Evolutionary conservation across 2,888 invertebrate species (phyloP).

Genomic region (Lissocephala sabroskyi): DNA sequence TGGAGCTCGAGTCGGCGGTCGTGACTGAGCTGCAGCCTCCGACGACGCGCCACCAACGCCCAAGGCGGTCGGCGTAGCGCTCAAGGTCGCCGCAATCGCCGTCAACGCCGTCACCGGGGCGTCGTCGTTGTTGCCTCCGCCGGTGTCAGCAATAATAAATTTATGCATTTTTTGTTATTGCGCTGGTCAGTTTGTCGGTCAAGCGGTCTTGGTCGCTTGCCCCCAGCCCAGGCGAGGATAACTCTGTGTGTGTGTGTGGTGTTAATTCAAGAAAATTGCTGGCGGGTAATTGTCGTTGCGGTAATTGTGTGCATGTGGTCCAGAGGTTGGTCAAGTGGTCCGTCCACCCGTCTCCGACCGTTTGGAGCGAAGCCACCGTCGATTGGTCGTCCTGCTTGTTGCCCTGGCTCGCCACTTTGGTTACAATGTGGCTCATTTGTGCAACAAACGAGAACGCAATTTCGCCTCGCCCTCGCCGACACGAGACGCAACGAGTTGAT

Average conservation of each 20-base stretch:
- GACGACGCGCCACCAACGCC: no score
- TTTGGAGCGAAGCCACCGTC: not conserved
- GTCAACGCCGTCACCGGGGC: not conserved
- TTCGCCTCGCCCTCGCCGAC: no score
- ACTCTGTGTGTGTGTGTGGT: slow-evolving; percentile 27
- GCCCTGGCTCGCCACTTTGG: slow-evolving; percentile 11
- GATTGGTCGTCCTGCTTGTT: slow-evolving; percentile 1
- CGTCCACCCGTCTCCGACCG: no score
- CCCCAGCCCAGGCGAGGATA: slow-evolving; percentile 47
- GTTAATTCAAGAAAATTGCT: slow-evolving; percentile 58
- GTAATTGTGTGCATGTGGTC: slow-evolving; percentile 36
- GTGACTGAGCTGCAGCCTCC: no score
- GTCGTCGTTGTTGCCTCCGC: not conserved
- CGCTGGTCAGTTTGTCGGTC: not conserved
- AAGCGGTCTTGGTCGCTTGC: no score
- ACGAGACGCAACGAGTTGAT: no score
- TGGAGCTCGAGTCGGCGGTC: slow-evolving; percentile 28
- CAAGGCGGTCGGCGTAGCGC: no score
- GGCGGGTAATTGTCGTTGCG: slow-evolving; percentile 53
- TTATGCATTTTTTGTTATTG: slow-evolving; percentile 36
- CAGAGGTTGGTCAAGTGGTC: not conserved
- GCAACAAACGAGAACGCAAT: slow-evolving; percentile 43
- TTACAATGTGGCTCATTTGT: slow-evolving; percentile 59
- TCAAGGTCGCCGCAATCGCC: slow-evolving; percentile 17
- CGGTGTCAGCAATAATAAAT: slow-evolving; percentile 47